Percentiles rank a stretch among this genome's conserved stretches.
These are phyloP conservation scores for Sminthurides bifidus DNA, from an alignment of 1,140 invertebrate species.

Conservation along the genomic window DNA sequence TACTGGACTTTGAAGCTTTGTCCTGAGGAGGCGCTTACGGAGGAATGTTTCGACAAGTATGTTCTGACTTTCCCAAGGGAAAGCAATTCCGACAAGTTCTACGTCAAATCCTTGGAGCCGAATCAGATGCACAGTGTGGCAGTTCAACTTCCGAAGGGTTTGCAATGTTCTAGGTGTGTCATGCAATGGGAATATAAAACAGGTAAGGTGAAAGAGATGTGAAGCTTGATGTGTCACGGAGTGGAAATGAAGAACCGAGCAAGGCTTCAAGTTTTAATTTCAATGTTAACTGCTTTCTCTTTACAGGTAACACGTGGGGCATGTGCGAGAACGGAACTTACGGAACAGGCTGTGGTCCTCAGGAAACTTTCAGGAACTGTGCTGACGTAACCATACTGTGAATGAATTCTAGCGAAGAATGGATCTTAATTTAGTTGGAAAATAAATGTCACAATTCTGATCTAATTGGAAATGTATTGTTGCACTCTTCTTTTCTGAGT, in stretches of 20 bases:
- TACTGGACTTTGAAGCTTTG: no score
- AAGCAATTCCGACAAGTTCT: slow-evolving; percentile 39
- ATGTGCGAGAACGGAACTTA: slow-evolving; percentile 69
- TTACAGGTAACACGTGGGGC: slow-evolving; percentile 73
- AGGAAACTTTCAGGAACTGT: slow-evolving; percentile 78
- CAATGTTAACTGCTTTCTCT: no score
- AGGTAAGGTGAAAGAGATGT: no score
- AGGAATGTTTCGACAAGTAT: slow-evolving; percentile 68
- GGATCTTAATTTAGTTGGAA: no score
- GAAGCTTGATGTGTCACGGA: no score
- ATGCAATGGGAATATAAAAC: slow-evolving; percentile 84
- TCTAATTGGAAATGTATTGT: no score
- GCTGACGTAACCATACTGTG: slow-evolving; percentile 73
- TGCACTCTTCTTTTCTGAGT: no score
- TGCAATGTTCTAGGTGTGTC: slow-evolving; percentile 73
- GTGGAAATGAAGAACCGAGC: no score
- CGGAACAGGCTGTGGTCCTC: slow-evolving; percentile 66
- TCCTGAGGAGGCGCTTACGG: slow-evolving; percentile 56
- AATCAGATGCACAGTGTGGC: slow-evolving; percentile 59
- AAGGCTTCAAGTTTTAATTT: no score
- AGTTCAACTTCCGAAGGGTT: slow-evolving; percentile 62
- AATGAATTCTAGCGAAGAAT: no score
- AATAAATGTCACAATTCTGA: no score
- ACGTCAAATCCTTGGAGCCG: slow-evolving; percentile 54
- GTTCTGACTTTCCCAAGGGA: slow-evolving; percentile 44